These are phyloP conservation scores for Drosophila mulleri DNA, from an alignment of 2,888 invertebrate genomes.

Conservation along the genomic window DNA sequence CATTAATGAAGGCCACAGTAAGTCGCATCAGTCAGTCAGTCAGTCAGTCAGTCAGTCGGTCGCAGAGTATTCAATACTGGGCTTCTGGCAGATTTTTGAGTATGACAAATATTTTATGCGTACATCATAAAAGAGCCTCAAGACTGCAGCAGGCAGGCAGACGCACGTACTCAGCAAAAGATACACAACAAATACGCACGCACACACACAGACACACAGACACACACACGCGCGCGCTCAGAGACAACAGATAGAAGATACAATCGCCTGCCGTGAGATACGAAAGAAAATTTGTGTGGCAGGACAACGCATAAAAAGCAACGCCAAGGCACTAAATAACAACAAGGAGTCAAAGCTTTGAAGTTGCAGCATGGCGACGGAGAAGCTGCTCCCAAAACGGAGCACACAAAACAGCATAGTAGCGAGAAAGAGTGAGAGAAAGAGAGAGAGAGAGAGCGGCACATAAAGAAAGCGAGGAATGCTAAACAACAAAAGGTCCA, in stretches of 20 bases:
- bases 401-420: conserved; percentile 41
- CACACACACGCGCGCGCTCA: conserved; percentile 10
- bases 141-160: conserved; percentile 56
- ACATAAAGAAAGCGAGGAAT: conserved; percentile 56
- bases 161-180: conserved; percentile 39
- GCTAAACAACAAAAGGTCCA: conserved; percentile 60
- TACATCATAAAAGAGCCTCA: conserved; percentile 75
- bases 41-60: conserved; percentile 25
- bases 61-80: conserved; percentile 51
- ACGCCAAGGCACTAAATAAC: conserved; percentile 72
- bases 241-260: conserved; percentile 48
- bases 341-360: conserved; percentile 70
- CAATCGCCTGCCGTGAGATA: conserved; percentile 64
- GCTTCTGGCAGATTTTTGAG: conserved; percentile 66
- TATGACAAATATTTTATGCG: conserved; percentile 78
- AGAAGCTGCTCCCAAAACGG: conserved; percentile 51
- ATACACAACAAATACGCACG: conserved; percentile 41
- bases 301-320: conserved; percentile 70
- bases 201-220: conserved; percentile 5
- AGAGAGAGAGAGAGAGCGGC: conserved; percentile 9
- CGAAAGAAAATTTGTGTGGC: conserved; percentile 55
- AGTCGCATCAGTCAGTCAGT: conserved; percentile 42
- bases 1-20: conserved; percentile 67
- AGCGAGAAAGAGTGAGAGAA: conserved; percentile 1
- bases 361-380: conserved; percentile 59